Evolutionary conservation across 2,888 invertebrate species (phyloP).

Genomic region (Taphrorychus bicolor): DNA sequence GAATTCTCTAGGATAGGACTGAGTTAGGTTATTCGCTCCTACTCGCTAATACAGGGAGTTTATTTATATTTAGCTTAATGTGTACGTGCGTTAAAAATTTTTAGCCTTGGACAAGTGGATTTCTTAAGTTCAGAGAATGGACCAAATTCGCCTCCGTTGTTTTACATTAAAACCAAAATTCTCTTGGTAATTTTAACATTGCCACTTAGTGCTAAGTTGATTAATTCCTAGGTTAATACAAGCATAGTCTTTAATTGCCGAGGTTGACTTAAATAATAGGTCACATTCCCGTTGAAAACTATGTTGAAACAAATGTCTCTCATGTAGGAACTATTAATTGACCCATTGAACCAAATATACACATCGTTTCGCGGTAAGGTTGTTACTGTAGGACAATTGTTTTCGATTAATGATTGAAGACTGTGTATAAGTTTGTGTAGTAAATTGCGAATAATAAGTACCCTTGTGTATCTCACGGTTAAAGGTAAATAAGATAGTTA

Average conservation of each 20-base stretch:
- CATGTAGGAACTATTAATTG: background rate
- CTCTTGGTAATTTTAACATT: background rate
- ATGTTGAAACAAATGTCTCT: background rate
- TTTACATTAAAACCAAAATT: conserved; percentile 42
- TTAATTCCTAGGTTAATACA: conserved; percentile 11
- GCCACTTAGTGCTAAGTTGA: background rate
- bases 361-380: background rate
- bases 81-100: background rate
- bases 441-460: background rate
- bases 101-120: background rate
- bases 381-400: background rate
- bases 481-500: conserved; percentile 12
- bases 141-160: conserved; percentile 19
- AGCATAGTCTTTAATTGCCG: conserved; percentile 18
- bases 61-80: conserved; percentile 29
- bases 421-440: background rate
- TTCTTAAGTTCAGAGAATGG: conserved; percentile 32
- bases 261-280: background rate
- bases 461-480: conserved; percentile 17
- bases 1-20: conserved; percentile 18
- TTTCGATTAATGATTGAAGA: background rate
- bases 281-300: conserved; percentile 14
- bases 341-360: background rate
- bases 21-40: conserved; percentile 19
- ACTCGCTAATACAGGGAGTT: conserved; percentile 31